Evolutionary conservation across 2,888 invertebrate genomes (phyloP), one percentile per base, ranked within the genome.

Genomic region (Sinhomidia bicolor): DNA sequence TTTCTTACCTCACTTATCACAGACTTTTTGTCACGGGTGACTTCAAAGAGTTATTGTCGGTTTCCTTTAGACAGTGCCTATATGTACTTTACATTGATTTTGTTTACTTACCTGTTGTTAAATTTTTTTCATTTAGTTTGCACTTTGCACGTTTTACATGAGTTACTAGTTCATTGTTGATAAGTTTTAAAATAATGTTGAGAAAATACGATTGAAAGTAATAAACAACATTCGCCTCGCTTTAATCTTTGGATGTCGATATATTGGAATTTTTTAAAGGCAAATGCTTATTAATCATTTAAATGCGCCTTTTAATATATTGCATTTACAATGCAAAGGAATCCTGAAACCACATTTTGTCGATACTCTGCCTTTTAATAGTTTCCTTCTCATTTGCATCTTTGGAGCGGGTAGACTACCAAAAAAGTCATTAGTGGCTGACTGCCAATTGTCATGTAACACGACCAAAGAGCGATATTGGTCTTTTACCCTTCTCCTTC

Each of bases 21-120:
- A 71, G 4, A 12, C 20, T 23, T 23, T 32, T 54, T 68, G 81
- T 87, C 81, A 87, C 74, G 80, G 81, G 74, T 68, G 79, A 85
- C 85, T 79, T 79, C 26, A 85, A 68, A 29, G 74, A 87, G 81
- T 87, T 87, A 87, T 87, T 81, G 86, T 74, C 86, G 86, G 81
- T 81, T 87, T 87, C 81, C 81, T 87, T 81, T 81, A 14, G 36
- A 36, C n/a, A 44, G 41, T 41, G 41, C 12, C 17, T 1, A 17
- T 23, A 57, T 4, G 36, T 36, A 36, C 36, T 36, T n/a, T n/a
- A n/a, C n/a, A n/a, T n/a, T n/a, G n/a, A n/a, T n/a, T n/a, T n/a
- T n/a, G n/a, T n/a, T n/a, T n/a, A n/a, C n/a, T n/a, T n/a, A n/a
- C n/a, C n/a, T n/a, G n/a, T n/a, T n/a, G n/a, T 51, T 14, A 4